Conservation (phyloP, 2,797 vertebrate species). For the Aphelocoma californica region DNA sequence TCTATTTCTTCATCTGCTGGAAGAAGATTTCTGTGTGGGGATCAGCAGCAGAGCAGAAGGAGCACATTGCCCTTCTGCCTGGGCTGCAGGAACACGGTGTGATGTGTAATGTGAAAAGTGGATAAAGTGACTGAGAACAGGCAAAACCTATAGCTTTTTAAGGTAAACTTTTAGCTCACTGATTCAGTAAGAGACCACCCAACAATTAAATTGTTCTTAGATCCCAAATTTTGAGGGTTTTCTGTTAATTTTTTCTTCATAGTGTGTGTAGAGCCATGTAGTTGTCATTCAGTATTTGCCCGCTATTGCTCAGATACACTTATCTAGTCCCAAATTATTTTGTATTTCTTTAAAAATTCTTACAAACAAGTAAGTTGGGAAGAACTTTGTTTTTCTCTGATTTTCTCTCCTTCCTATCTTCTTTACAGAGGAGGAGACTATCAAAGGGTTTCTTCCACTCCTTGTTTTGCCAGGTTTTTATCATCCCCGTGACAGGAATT, state of each 20-base stretch:
- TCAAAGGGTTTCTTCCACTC: not conserved
- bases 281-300: not conserved
- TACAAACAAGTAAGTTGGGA: not conserved
- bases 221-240: not conserved
- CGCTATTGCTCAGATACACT: rapidly evolving
- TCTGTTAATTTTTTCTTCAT: not conserved
- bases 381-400: not conserved
- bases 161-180: not conserved
- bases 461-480: not conserved
- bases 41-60: not conserved
- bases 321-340: not conserved
- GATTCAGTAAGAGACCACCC: not conserved
- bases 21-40: not conserved
- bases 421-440: not conserved
- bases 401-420: not conserved
- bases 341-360: not conserved
- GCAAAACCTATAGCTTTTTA: not conserved
- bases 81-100: rapidly evolving
- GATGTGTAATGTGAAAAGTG: not conserved
- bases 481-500: not conserved
- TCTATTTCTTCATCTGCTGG: not conserved
- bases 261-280: not conserved
- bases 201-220: not conserved
- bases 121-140: not conserved
- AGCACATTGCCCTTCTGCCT: not conserved